A percentile compares a stretch with the other conserved stretches of the same genome.
Evolutionary conservation across 1,140 invertebrate species (phyloP).

Genomic region (Brachionus paranguensis): DNA sequence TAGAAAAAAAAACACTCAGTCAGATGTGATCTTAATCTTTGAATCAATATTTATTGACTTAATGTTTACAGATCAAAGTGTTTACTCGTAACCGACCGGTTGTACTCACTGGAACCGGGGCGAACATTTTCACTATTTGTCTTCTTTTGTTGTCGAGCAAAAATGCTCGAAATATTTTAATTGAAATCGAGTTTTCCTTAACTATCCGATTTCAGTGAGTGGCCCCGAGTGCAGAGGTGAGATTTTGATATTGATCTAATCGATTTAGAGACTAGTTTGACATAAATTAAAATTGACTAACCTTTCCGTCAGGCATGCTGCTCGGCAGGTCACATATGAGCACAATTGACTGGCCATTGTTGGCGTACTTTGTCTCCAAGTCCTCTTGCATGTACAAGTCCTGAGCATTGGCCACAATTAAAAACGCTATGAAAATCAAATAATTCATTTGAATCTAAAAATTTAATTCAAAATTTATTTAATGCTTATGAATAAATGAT

Average conservation of each 20-base stretch:
- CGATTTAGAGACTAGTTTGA: neutral
- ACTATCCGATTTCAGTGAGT: neutral
- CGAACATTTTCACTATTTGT: neutral
- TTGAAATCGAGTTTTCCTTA: neutral
- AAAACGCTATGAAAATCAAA: neutral
- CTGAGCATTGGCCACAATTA: neutral
- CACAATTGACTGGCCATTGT: slow-evolving; percentile 22
- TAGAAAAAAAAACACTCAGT: neutral
- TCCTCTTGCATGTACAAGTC: neutral
- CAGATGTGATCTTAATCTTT: neutral
- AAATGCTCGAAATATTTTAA: neutral
- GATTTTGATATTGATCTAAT: neutral
- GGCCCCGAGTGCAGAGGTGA: neutral
- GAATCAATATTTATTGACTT: neutral
- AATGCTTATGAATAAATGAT: neutral
- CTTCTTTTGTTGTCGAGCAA: neutral
- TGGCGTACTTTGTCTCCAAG: neutral
- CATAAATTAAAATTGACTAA: neutral
- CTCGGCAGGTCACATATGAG: slow-evolving; percentile 35
- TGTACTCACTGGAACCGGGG: neutral
- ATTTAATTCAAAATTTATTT: neutral
- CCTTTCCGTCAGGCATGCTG: slow-evolving; percentile 28
- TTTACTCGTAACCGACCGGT: neutral
- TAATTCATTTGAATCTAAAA: neutral
- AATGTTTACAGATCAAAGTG: neutral